A percentile compares a stretch with the other conserved stretches of the same genome.
Conservation (phyloP, 2,113 vertebrate species). For the Synchiropus splendidus region DNA sequence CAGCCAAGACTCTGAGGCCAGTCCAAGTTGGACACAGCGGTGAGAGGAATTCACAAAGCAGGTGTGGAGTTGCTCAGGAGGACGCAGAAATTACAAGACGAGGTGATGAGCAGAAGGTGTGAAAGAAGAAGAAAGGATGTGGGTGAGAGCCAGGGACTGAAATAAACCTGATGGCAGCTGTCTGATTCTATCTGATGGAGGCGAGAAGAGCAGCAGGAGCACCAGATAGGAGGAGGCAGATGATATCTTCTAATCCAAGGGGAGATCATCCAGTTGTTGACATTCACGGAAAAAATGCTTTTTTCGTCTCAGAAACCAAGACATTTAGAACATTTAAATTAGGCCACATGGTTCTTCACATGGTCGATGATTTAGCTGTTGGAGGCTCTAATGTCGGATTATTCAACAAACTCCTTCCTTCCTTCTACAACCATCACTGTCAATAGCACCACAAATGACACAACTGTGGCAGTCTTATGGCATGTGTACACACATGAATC, state of each 20-base stretch:
- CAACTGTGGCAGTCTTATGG: no score
- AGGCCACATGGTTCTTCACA: no score
- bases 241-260: conserved; percentile 36
- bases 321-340: no score
- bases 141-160: conserved; percentile 30
- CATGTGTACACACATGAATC: no score
- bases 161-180: conserved; percentile 56
- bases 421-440: no score
- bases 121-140: background rate
- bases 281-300: no score
- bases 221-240: background rate
- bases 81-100: conserved; percentile 23
- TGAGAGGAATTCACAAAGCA: conserved; percentile 4
- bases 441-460: no score
- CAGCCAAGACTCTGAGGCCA: conserved; percentile 14
- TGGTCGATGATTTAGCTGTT: no score
- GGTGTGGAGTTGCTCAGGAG: conserved; percentile 22
- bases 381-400: no score
- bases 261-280: conserved; percentile 3
- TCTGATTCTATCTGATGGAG: conserved; percentile 40
- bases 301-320: no score
- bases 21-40: conserved; percentile 25
- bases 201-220: conserved; percentile 13
- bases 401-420: no score
- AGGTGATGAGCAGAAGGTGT: conserved; percentile 24